Evolutionary conservation across 2,888 invertebrate species (phyloP), one percentile per base, ranked within the genome.

Genomic region (Clivina fossor): DNA sequence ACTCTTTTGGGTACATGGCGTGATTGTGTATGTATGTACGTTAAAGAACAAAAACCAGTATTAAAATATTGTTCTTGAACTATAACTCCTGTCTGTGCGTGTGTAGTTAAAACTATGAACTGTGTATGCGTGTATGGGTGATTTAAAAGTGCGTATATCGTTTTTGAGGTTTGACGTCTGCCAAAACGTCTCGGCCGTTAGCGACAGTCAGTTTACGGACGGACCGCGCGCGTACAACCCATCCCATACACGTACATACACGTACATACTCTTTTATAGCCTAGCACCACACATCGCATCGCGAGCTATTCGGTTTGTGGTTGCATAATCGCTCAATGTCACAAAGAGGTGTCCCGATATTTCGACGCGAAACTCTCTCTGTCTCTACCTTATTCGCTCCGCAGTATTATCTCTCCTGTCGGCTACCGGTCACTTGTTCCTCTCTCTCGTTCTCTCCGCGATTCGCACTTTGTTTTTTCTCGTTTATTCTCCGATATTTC

Each of bases 261-360:
- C n/a, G n/a, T n/a, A n/a, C n/a, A n/a, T n/a, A n/a, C n/a, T n/a
- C n/a, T n/a, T n/a, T n/a, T n/a, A n/a, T n/a, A 19, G 35, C 24
- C 22, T n/a, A 16, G 13, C 16, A 22, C 11, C 18, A 7, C 15
- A 9, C 41, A 9, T 11, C 30, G 51, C 26, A 44, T 35, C 30
- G 32, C 47, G 13, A 22, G 32, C 24, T 20, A 19, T 28, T 49
- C 32, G 28, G 48, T 48, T 26, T 18, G 41, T 22, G n/a, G 55
- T 55, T 55, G 47, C 55, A 55, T 55, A 55, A 55, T 47, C 46
- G 47, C 32, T 55, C 55, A 55, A 55, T 55, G 55, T 55, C 55
- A 55, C 47, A 15, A n/a, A n/a, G 16, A 55, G 55, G 55, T 55
- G 55, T 47, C 38, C 33, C n/a, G n/a, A n/a, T n/a, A n/a, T n/a